Evolutionary conservation across 2,113 vertebrate species (phyloP).

Genomic region (Thamnophis sirtalis): DNA sequence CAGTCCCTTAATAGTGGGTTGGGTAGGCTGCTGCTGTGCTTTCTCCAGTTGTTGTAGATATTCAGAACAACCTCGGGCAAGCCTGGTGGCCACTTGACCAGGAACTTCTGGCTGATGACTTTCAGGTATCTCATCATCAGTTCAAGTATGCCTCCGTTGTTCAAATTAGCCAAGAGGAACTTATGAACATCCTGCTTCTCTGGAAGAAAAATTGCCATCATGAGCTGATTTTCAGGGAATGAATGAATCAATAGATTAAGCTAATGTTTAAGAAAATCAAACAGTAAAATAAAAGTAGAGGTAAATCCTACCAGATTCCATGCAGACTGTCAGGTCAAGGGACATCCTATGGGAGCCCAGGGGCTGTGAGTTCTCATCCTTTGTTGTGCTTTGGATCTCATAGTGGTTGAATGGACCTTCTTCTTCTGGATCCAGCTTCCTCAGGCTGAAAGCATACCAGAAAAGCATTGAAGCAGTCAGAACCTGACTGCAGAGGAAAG

Average conservation of each 20-base stretch:
- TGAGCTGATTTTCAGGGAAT: not conserved
- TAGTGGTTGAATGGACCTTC: slow-evolving; percentile 87
- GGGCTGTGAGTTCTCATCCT: slow-evolving; percentile 74
- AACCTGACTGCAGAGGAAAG: not conserved
- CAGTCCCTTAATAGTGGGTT: slow-evolving; percentile 90
- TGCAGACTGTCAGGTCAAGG: slow-evolving; percentile 79
- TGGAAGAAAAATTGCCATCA: slow-evolving; percentile 42
- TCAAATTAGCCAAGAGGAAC: slow-evolving; percentile 84
- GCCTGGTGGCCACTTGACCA: slow-evolving; percentile 86
- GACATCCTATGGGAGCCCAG: slow-evolving; percentile 70
- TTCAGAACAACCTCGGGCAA: slow-evolving; percentile 83
- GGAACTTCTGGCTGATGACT: slow-evolving; percentile 84
- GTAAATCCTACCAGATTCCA: slow-evolving; percentile 82
- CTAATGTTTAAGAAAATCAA: not conserved
- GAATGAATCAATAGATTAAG: not conserved
- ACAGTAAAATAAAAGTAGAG: not conserved
- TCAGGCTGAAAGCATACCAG: slow-evolving; percentile 68
- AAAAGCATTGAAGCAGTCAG: too few relatives aligned
- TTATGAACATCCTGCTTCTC: slow-evolving; percentile 89
- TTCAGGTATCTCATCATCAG: slow-evolving; percentile 93
- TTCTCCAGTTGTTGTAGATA: slow-evolving; percentile 87
- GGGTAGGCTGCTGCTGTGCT: slow-evolving; percentile 88
- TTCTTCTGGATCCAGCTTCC: slow-evolving; percentile 89
- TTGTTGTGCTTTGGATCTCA: slow-evolving; percentile 80
- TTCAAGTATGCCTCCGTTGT: slow-evolving; percentile 90